phyloP scores from a whole-genome alignment of 2,888 invertebrate species.

The Chaetoderma sp. region DNA sequence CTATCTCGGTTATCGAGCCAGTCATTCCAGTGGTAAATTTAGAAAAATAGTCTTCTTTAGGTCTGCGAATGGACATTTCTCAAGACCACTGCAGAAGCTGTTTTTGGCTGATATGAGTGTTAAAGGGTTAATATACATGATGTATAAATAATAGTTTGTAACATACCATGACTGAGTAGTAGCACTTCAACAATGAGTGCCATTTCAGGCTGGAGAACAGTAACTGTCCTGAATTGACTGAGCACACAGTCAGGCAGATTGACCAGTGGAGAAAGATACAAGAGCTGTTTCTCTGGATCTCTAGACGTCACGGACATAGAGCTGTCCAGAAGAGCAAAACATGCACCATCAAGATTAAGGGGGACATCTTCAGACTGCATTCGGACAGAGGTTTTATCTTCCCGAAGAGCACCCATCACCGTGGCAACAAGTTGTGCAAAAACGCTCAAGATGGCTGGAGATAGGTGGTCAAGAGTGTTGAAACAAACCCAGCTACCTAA shows the following conservation, averaged over 20 bases:
- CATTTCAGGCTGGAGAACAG: slow-evolving; percentile 57
- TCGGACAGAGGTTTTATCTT: slow-evolving; percentile 54
- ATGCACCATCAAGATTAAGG: slow-evolving; percentile 51
- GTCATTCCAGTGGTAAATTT: too few relatives aligned
- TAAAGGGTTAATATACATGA: too few relatives aligned
- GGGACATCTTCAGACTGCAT: slow-evolving; percentile 58
- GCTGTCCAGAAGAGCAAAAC: slow-evolving; percentile 58
- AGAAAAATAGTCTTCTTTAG: too few relatives aligned
- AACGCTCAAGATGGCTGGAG: slow-evolving; percentile 56
- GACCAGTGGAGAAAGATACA: slow-evolving; percentile 55
- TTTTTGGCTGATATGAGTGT: too few relatives aligned
- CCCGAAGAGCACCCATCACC: slow-evolving; percentile 55
- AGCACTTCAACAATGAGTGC: slow-evolving; percentile 54
- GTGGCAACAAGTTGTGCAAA: slow-evolving; percentile 59
- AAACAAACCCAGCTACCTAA: slow-evolving; percentile 65
- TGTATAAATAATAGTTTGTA: too few relatives aligned
- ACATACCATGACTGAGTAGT: slow-evolving; percentile 63
- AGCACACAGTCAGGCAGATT: slow-evolving; percentile 57
- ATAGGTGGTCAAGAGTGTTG: slow-evolving; percentile 55
- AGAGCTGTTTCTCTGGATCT: slow-evolving; percentile 58
- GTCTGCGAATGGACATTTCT: too few relatives aligned
- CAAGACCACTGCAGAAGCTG: too few relatives aligned
- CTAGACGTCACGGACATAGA: slow-evolving; percentile 47
- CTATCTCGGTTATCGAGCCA: too few relatives aligned
- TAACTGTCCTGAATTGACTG: slow-evolving; percentile 61